A percentile compares a stretch with the other conserved stretches of the same genome.
These are phyloP conservation scores for Pipra filicauda DNA, from an alignment of 2,113 vertebrate species.

Conservation along the genomic window DNA sequence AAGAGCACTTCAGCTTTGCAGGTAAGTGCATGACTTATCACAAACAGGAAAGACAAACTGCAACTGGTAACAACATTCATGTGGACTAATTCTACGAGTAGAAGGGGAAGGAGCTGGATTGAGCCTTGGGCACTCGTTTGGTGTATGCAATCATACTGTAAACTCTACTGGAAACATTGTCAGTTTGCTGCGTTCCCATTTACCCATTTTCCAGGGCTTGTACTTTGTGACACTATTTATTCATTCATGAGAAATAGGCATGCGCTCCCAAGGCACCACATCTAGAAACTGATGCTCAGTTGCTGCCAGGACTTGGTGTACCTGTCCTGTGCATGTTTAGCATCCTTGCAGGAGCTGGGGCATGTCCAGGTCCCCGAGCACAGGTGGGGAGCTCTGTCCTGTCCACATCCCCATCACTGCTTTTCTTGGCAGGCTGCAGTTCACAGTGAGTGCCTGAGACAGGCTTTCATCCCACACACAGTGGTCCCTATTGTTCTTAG, in stretches of 20 bases:
- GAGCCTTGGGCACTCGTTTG: background rate
- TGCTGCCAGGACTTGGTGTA: background rate
- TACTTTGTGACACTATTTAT: background rate
- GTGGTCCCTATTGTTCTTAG: background rate
- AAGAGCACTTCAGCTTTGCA: background rate
- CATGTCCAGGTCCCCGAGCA: accelerated
- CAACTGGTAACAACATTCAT: background rate
- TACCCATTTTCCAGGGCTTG: background rate
- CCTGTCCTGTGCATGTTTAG: accelerated
- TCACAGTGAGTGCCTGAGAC: background rate
- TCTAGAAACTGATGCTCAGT: background rate
- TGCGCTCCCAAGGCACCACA: background rate
- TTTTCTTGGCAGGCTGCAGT: accelerated
- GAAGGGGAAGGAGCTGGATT: background rate
- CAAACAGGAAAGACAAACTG: background rate
- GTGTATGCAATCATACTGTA: background rate
- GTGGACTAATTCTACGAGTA: background rate
- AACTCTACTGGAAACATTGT: background rate
- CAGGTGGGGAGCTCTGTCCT: background rate
- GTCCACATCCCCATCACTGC: accelerated
- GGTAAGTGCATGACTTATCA: accelerated
- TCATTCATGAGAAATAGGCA: background rate
- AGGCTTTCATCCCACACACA: accelerated
- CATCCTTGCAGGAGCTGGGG: background rate
- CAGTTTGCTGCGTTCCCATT: accelerated